Evolutionary conservation across 2,888 invertebrate genomes (phyloP), one percentile per base, ranked within the genome.

Genomic region (Cheilosia vernalis): DNA sequence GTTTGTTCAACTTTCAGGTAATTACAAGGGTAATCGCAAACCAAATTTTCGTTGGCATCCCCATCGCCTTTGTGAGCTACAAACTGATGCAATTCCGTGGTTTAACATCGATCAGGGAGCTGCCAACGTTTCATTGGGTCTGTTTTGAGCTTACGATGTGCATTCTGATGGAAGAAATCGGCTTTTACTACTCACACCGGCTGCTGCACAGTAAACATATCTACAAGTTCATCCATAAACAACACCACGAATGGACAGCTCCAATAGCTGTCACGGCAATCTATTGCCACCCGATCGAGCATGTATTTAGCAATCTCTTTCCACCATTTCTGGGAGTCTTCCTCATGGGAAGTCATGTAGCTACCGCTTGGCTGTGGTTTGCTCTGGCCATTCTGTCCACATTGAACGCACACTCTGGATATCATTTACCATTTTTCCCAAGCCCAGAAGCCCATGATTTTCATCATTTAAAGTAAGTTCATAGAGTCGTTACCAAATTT

Each of bases 201-300:
- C 91, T 96, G 83, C 93, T 97, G 40, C 97, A 97, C 89, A 94
- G 94, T 89, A 95, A 95, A 82, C 92, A 93, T 87, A 92, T 97
- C 67, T 97, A 97, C 92, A 96, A 95, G 89, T 94, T 94, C 89
- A 95, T 97, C 88, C 97, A 97, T 92, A 97, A 97, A 91, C 94
- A 95, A 88, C 97, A 97, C 90, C 97, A 97, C 89, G 96, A 97
- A 91, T 97, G 97, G 97, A 96, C 96, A 1, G 95, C 97, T 0
- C 97, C 97, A 0, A 95, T 97, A 66, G 96, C 97, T n/a, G 94
- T 97, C 4, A 95, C 96, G 0, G 95, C 96, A 15, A 93, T 96
- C 51, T 97, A 97, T 91, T 95, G 96, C 88, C 96, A 97, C 92
- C 97, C 97, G 0, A 90, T 96, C 53, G 94, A 95, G 89, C 96